Percentiles rank a stretch among this genome's conserved stretches.
These are phyloP conservation scores for Chamaea fasciata DNA, from an alignment of 2,113 vertebrate genomes.

Conservation along the genomic window DNA sequence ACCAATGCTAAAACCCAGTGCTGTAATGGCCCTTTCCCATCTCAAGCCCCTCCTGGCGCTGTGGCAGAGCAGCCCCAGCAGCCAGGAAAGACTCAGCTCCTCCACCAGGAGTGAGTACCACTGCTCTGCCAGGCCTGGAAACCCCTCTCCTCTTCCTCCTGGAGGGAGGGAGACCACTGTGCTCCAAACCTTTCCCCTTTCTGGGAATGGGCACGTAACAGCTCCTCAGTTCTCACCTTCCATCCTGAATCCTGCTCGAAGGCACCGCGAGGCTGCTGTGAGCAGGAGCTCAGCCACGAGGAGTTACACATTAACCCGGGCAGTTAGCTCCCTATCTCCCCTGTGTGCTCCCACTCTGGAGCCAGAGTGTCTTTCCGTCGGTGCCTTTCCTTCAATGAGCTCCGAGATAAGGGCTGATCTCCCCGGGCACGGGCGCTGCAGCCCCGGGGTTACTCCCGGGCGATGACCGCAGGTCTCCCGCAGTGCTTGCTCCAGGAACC, in stretches of 20 bases:
- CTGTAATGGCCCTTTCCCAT: accelerated
- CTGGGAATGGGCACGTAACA: accelerated
- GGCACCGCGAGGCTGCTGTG: accelerated
- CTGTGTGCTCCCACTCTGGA: background rate
- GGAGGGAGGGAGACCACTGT: background rate
- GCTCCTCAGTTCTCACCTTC: accelerated
- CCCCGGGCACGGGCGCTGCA: accelerated
- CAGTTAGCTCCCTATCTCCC: background rate
- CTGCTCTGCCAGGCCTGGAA: background rate
- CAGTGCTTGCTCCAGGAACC: background rate
- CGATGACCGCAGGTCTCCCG: accelerated
- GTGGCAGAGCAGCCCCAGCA: accelerated
- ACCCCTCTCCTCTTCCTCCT: background rate
- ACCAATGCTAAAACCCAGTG: background rate
- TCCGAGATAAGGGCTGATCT: background rate
- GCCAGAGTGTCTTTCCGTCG: background rate
- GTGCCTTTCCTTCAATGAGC: background rate
- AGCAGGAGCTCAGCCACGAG: background rate
- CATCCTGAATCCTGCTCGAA: accelerated
- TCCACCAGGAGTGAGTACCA: background rate
- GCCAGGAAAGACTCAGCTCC: background rate
- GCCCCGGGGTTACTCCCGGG: background rate
- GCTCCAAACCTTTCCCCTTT: background rate
- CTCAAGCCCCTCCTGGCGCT: background rate
- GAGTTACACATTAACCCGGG: slow-evolving; percentile 12